These are phyloP conservation scores for Todiramphus chloris DNA, from an alignment of 2,113 vertebrate genomes.

Conservation along the genomic window DNA sequence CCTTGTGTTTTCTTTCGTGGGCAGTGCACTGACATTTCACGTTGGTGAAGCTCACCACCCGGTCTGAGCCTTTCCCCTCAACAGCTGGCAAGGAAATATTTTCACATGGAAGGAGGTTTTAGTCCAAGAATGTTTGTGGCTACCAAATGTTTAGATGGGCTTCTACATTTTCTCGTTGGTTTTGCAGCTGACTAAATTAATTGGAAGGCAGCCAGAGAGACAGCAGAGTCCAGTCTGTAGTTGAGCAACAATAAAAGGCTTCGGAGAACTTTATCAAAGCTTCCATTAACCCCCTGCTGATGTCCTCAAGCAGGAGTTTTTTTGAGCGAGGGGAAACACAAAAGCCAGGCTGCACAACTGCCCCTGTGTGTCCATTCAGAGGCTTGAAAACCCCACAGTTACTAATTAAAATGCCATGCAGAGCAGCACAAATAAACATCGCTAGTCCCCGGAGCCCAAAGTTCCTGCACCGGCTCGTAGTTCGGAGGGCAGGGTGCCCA, in stretches of 20 bases:
- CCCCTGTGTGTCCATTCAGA: slow-evolving; percentile 64
- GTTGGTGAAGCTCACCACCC: neutral
- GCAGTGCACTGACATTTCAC: neutral
- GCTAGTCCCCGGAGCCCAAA: neutral
- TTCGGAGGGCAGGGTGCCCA: neutral
- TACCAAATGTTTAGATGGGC: slow-evolving; percentile 3
- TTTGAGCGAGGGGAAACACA: slow-evolving; percentile 45
- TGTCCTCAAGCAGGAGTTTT: slow-evolving; percentile 63
- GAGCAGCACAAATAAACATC: slow-evolving; percentile 31
- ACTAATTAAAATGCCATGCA: slow-evolving; percentile 65
- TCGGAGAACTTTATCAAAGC: slow-evolving; percentile 71
- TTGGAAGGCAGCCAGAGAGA: slow-evolving; percentile 45
- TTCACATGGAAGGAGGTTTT: neutral
- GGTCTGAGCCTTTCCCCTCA: neutral
- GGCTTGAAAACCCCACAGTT: slow-evolving; percentile 61
- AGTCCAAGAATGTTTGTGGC: neutral
- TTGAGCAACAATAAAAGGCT: slow-evolving; percentile 69
- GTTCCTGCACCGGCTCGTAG: neutral
- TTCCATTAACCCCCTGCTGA: slow-evolving; percentile 70
- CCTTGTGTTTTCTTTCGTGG: neutral
- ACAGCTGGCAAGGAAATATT: neutral
- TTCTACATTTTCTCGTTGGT: slow-evolving; percentile 22
- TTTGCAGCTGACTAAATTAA: slow-evolving; percentile 54
- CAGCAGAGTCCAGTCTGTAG: slow-evolving; percentile 53
- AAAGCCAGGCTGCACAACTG: slow-evolving; percentile 60